These are phyloP conservation scores for Zaprionus inermis DNA, from an alignment of 1,140 invertebrate genomes.

Conservation along the genomic window DNA sequence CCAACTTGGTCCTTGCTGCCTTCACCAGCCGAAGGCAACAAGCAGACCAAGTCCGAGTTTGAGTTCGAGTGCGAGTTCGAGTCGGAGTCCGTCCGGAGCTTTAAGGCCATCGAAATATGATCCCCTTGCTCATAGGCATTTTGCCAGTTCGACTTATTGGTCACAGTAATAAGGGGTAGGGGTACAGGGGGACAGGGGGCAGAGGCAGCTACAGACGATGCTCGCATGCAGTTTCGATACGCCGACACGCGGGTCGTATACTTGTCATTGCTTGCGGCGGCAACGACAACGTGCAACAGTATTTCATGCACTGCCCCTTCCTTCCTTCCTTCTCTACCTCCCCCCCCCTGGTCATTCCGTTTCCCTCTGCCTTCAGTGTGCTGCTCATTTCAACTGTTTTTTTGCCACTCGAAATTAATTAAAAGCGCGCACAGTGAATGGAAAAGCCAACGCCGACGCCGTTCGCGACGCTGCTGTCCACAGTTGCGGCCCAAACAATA, in stretches of 20 bases:
- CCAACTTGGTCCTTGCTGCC: background rate
- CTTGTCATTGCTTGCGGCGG: background rate
- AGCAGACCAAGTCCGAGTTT: background rate
- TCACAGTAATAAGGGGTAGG: no score
- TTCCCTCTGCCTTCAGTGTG: background rate
- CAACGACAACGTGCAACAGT: background rate
- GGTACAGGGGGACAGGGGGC: background rate
- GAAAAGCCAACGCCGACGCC: background rate
- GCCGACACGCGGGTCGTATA: background rate
- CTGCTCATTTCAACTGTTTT: constrained; percentile 10
- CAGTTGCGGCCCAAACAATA: constrained; percentile 50
- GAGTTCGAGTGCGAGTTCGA: background rate
- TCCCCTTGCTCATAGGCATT: background rate
- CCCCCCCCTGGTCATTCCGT: background rate
- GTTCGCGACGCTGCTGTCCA: background rate
- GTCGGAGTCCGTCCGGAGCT: background rate
- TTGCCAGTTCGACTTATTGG: background rate
- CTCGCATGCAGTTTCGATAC: no score
- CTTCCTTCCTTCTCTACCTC: background rate
- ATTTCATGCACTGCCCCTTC: background rate
- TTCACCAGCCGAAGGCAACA: background rate
- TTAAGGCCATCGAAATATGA: background rate
- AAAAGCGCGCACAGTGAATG: constrained; percentile 16
- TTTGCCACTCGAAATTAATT: constrained; percentile 16
- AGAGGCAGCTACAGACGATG: background rate